Percentiles rank a stretch among this genome's conserved stretches.
phyloP scores from a whole-genome alignment of 2,797 vertebrate species.

The Geotrypetes seraphini region DNA sequence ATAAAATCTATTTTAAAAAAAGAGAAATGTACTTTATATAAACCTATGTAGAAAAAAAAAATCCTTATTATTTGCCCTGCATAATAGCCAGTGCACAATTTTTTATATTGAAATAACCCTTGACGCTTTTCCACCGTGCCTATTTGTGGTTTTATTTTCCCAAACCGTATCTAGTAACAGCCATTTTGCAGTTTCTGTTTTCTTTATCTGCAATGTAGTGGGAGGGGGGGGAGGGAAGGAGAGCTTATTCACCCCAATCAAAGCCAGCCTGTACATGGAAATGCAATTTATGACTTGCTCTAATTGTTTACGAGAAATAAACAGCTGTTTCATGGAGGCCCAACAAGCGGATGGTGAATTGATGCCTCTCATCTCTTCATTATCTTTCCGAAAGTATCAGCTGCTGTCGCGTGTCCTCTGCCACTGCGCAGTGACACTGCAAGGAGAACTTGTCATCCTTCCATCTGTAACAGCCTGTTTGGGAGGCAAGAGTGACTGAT shows the following conservation, averaged over 20 bases:
- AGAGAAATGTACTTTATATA: no score
- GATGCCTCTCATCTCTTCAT: background rate
- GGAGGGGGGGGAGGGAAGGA: no score
- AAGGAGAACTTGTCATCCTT: background rate
- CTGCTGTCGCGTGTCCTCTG: background rate
- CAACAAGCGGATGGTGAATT: constrained; percentile 10
- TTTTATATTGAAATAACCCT: no score
- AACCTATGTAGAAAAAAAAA: no score
- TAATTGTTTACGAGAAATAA: constrained; percentile 27
- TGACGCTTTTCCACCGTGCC: no score
- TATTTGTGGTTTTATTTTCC: no score
- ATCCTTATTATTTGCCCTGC: no score
- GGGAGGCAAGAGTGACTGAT: background rate
- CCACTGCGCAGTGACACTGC: background rate
- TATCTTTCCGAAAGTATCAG: constrained; percentile 1
- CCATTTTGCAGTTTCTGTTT: no score
- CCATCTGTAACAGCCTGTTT: background rate
- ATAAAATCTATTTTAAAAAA: no score
- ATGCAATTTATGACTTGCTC: constrained; percentile 20
- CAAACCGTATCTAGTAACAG: no score
- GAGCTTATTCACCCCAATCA: constrained; percentile 24
- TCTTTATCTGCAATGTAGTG: no score
- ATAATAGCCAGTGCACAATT: no score
- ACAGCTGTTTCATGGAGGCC: constrained; percentile 30
- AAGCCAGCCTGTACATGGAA: constrained; percentile 3